Evolutionary conservation across 2,113 vertebrate genomes (phyloP), one percentile per base, ranked within the genome.

Genomic region (Stigmatopora argus): DNA sequence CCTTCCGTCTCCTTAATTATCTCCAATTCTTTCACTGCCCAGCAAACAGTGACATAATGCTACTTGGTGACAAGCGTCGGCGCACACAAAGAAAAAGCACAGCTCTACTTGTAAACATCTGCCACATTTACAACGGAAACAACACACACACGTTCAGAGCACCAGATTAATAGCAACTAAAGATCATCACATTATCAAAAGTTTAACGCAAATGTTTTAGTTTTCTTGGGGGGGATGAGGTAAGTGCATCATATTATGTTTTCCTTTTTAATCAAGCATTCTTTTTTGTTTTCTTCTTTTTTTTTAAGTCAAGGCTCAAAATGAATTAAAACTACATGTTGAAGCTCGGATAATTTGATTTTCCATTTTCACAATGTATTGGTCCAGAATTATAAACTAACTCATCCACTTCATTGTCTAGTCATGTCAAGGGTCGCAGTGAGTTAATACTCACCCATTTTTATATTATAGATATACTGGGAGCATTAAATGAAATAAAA

Each of bases 31-130:
- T 73, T 83, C 78, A 79, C 48, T 69, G 75, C 73, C 71, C 74
- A 88, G 75, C 85, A 90, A 89, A 90, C 86, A 89, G 56, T 38
- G 49, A 62, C 84, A 87, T 85, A 31, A 79, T 88, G 86, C 77
- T 78, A 58, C 73, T 62, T 68, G 74, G 64, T 84, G 82, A 89
- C 75, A 81, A 80, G 53, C 65, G 48, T 73, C 79, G 71, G 77
- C 70, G 67, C 66, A 56, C 68, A 83, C 76, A 85, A 71, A 74
- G 67, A 73, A 59, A 74, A 64, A 65, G 69, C 3, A 9, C 61
- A 70, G 58, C 78, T 52, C 64, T 2, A 0, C 35, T 59, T 61
- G 14, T 48, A 73, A 85, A 89, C 86, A 87, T 71, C 85, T 84
- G 81, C 71, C 52, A n/a, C 65, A 62, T 67, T 75, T 56, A 70